These are phyloP conservation scores for Macropis europaea DNA, from an alignment of 2,888 invertebrate genomes.

Conservation along the genomic window DNA sequence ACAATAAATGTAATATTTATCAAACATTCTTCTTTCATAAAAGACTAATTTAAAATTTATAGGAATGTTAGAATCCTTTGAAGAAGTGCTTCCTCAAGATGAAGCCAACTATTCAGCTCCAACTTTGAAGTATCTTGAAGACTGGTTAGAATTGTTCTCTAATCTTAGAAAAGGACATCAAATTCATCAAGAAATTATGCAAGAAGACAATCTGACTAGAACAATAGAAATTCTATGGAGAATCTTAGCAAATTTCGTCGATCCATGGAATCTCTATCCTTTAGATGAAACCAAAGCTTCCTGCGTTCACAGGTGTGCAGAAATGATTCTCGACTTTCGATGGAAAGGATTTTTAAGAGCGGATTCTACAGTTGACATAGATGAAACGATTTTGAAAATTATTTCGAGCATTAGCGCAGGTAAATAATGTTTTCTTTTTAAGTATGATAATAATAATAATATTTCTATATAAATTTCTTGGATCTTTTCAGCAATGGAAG, in stretches of 20 bases:
- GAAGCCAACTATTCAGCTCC: constrained; percentile 25
- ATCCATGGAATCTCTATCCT: constrained; percentile 61
- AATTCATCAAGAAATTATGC: constrained; percentile 27
- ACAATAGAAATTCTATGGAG: constrained; percentile 53
- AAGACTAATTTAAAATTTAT: constrained; percentile 22
- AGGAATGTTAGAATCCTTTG: constrained; percentile 47
- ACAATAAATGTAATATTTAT: neutral
- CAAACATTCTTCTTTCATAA: neutral
- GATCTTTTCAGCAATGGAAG: constrained; percentile 32
- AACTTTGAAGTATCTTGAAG: constrained; percentile 49
- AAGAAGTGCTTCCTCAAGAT: constrained; percentile 38
- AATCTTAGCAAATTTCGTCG: constrained; percentile 65
- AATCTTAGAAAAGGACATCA: constrained; percentile 20
- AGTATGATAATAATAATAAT: neutral
- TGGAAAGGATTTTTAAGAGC: constrained; percentile 59
- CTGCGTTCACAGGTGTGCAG: constrained; percentile 69
- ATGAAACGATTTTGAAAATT: constrained; percentile 51
- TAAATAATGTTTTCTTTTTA: constrained; percentile 26
- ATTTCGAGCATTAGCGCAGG: constrained; percentile 64
- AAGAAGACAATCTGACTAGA: constrained; percentile 30
- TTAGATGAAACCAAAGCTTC: constrained; percentile 62
- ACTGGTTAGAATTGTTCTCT: constrained; percentile 49
- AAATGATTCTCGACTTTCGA: constrained; percentile 62
- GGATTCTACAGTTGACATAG: constrained; percentile 39
- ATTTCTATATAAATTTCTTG: neutral